Base-by-base conservation (phyloP, 2,113 vertebrate species). In the Thryonomys swinderianus region DNA sequence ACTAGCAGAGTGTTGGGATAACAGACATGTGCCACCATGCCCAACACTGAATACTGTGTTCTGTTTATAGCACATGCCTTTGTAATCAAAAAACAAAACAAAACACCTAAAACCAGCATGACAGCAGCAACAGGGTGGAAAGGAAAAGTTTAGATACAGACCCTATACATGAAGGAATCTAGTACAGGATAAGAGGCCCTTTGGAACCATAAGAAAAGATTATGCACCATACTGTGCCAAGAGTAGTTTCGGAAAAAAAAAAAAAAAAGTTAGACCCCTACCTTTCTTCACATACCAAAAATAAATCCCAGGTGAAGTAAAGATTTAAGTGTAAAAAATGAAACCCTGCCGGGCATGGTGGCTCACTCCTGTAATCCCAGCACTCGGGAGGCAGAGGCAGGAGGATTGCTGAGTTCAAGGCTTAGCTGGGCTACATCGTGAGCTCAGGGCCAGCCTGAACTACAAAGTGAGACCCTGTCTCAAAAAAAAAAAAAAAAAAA, bases 321-420 rank as follows among this genome's bases (percentile, higher is more conserved):
- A 51, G 21, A 81, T 30, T 88, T 59, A 95, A 93, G 37, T 53
- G 14, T 95, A 45, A 88, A 92, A n/a, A n/a, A n/a, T n/a, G n/a
- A n/a, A n/a, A n/a, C n/a, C n/a, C n/a, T n/a, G n/a, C n/a, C n/a
- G n/a, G n/a, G n/a, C n/a, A n/a, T n/a, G n/a, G n/a, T n/a, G n/a
- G n/a, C n/a, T n/a, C n/a, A n/a, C n/a, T n/a, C n/a, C n/a, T n/a
- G n/a, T n/a, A n/a, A n/a, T n/a, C n/a, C n/a, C n/a, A n/a, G n/a
- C n/a, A n/a, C n/a, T n/a, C n/a, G n/a, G n/a, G n/a, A n/a, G n/a
- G n/a, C n/a, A n/a, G n/a, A n/a, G n/a, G n/a, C n/a, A n/a, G n/a
- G n/a, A n/a, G n/a, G n/a, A n/a, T n/a, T n/a, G n/a, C n/a, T n/a
- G n/a, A n/a, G n/a, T n/a, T n/a, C n/a, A n/a, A n/a, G n/a, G n/a